These are phyloP conservation scores for Macrosoma leucophasiata DNA, from an alignment of 2,888 invertebrate genomes.

Conservation along the genomic window DNA sequence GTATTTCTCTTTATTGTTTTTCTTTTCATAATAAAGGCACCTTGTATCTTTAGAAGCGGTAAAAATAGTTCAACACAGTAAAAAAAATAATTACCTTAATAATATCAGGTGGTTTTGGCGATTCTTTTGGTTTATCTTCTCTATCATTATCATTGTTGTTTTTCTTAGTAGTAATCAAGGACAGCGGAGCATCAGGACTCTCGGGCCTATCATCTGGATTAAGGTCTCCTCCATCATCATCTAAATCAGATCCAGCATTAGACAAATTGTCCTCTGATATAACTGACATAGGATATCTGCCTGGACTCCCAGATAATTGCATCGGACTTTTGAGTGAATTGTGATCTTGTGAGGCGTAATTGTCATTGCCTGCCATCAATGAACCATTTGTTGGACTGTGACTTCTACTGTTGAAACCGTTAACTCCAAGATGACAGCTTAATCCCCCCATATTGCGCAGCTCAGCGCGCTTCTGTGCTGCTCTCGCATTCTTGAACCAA, in stretches of 20 bases:
- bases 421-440: conserved; percentile 76
- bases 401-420: conserved; percentile 79
- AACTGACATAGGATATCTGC: conserved; percentile 77
- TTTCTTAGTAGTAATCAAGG: conserved; percentile 79
- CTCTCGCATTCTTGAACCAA: conserved; percentile 98
- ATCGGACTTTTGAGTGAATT: conserved; percentile 79
- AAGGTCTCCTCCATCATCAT: conserved; percentile 78
- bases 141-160: conserved; percentile 53
- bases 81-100: conserved; percentile 54
- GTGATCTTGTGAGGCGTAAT: conserved; percentile 74
- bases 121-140: conserved; percentile 67
- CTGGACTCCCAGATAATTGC: conserved; percentile 72
- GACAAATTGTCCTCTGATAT: conserved; percentile 81
- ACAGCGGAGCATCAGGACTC: conserved; percentile 81
- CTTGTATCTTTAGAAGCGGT: no score
- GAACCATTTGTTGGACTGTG: conserved; percentile 80
- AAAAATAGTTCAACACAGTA: no score
- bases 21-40: no score
- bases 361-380: conserved; percentile 75
- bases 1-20: no score
- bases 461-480: conserved; percentile 95
- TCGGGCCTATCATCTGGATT: conserved; percentile 74
- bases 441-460: conserved; percentile 78
- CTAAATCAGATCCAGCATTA: conserved; percentile 79
- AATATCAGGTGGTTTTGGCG: conserved; percentile 70